Evolutionary conservation across 2,113 vertebrate species (phyloP).

Genomic region (Coreoperca whiteheadi): DNA sequence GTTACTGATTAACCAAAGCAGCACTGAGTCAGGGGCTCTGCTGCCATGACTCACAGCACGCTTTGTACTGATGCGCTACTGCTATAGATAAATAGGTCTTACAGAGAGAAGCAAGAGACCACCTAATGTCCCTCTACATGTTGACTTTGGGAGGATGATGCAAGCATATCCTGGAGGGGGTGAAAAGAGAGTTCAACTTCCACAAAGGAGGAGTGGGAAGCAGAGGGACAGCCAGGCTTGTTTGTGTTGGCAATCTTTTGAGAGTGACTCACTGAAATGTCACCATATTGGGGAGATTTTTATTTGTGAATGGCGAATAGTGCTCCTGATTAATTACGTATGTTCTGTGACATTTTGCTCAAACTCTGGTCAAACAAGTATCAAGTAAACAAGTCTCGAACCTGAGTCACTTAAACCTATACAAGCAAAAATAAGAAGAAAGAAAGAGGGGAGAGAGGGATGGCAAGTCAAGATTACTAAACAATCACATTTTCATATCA

Average conservation of each 20-base stretch:
- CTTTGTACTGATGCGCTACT: conserved; percentile 59
- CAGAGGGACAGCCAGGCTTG: conserved; percentile 14
- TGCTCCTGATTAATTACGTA: background rate
- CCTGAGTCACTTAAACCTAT: background rate
- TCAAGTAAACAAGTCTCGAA: conserved; percentile 13
- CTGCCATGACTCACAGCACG: conserved; percentile 57
- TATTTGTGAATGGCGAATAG: background rate
- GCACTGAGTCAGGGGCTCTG: conserved; percentile 59
- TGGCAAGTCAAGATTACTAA: background rate
- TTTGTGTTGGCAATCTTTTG: conserved; percentile 22
- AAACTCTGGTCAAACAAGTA: background rate
- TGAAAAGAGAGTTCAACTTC: conserved; percentile 24
- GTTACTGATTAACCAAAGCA: conserved; percentile 77
- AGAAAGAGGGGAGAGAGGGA: background rate
- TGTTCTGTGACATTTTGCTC: conserved; percentile 32
- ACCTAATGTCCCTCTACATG: conserved; percentile 52
- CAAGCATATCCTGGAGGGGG: conserved; percentile 41
- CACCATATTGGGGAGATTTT: conserved; percentile 5
- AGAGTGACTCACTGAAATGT: conserved; percentile 54
- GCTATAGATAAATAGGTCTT: conserved; percentile 60
- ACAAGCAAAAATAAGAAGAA: background rate
- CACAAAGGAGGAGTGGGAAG: conserved; percentile 18
- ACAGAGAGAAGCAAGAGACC: conserved; percentile 33
- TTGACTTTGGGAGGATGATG: conserved; percentile 59
- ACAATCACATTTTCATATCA: background rate